A percentile compares a stretch with the other conserved stretches of the same genome.
phyloP scores from a whole-genome alignment of 2,113 vertebrate species.

The Pelecanoides urinatrix region DNA sequence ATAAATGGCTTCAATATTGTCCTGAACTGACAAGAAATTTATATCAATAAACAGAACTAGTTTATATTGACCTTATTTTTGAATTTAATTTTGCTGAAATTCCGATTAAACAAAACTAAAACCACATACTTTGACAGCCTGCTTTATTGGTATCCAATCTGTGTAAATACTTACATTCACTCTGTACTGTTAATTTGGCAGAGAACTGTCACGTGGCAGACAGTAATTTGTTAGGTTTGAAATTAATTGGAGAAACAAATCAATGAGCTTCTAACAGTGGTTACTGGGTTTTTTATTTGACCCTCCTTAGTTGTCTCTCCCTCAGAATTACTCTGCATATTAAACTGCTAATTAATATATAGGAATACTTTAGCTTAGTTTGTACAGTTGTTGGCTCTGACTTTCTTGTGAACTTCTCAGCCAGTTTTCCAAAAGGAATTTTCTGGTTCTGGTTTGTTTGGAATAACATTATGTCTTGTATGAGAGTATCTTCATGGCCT shows the following conservation, averaged over 20 bases:
- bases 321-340: neutral
- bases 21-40: neutral
- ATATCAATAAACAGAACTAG: neutral
- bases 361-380: neutral
- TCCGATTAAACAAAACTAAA: neutral
- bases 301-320: neutral
- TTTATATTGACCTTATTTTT: slow-evolving; percentile 20
- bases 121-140: neutral
- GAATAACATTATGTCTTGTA: neutral
- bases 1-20: slow-evolving; percentile 28
- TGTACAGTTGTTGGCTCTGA: neutral
- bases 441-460: neutral
- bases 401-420: neutral
- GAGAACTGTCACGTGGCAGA: neutral
- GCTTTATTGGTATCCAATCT: neutral
- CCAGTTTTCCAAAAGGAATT: neutral
- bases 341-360: neutral
- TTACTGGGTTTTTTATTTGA: neutral
- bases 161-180: neutral
- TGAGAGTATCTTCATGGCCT: neutral
- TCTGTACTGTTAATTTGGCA: neutral
- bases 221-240: neutral
- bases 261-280: neutral
- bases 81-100: neutral
- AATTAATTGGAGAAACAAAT: slow-evolving; percentile 33